Base-by-base conservation (phyloP, 2,797 vertebrate species). In the Odontamblyopus lacepedii region DNA sequence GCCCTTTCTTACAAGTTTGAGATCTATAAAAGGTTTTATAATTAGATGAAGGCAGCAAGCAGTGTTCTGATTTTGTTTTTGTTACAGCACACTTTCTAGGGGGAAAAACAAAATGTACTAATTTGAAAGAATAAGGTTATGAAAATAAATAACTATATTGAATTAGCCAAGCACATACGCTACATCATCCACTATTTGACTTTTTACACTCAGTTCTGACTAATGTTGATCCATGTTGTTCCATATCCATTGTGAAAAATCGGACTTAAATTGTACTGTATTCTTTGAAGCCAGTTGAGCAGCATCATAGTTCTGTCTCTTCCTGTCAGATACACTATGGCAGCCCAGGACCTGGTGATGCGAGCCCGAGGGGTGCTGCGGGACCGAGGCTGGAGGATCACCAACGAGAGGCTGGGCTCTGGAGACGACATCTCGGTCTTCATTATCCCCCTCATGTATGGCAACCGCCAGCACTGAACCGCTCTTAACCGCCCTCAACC, bases 341-440 rank as follows among this genome's bases (percentile, higher is more conserved):
- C 96, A 0, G 97, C 98, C 0, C 98, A 99, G 90, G 98, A 99
- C 88, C 93, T 99, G 92, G 97, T 99, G 89, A 98, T 98, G 97
- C 94, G 96, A 67, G 97, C 98, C 3, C 92, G 97, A 0, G 98
- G 98, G 0, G 94, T 98, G 67, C 93, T 99, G 85, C 95, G 95
- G 81, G 98, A 99, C 92, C 84, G 97, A 84, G 98, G 97, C 81
- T 99, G 98, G 98, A 93, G 98, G 81, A 99, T 99, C 91, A 95
- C 95, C 66, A 97, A 96, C 16, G 97, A 99, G 87, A 94, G 95
- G 2, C 94, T 99, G 85, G 97, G 97, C 82, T 99, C 97, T 0
- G 97, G 97, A 76, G 97, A 99, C 0, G 97, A 99, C 92, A 99
- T 99, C 87, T 96, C 97, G 0, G 96, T 97, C 85, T 99, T 97